Evolutionary conservation across 2,113 vertebrate genomes (phyloP).

Genomic region (Empidonax traillii): DNA sequence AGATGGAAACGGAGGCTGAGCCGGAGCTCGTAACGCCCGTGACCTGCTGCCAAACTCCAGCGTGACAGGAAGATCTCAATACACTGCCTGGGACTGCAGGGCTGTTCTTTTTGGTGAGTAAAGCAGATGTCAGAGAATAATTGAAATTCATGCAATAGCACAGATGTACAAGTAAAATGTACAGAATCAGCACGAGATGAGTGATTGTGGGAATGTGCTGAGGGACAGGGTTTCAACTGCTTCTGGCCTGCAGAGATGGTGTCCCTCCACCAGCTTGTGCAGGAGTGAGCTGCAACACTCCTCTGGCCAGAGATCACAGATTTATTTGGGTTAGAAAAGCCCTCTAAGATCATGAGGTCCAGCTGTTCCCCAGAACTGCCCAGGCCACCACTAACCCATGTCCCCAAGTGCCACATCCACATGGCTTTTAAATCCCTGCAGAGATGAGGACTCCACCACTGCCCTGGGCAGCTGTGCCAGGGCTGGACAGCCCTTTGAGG

Average conservation of each 20-base stretch:
- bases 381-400: neutral
- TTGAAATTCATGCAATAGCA: neutral
- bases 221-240: neutral
- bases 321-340: neutral
- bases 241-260: neutral
- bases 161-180: neutral
- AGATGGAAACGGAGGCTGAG: neutral
- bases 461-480: neutral
- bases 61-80: accelerated
- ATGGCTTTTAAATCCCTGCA: neutral
- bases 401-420: neutral
- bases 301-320: accelerated
- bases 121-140: neutral
- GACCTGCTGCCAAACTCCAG: neutral
- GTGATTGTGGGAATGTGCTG: neutral
- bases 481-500: neutral
- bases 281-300: neutral
- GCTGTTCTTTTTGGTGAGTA: neutral
- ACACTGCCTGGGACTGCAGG: accelerated
- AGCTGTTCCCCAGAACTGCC: neutral
- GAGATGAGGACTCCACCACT: neutral
- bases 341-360: neutral
- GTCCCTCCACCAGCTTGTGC: neutral
- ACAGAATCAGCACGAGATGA: neutral
- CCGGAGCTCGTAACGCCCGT: neutral